Base-by-base conservation (phyloP, 1,140 invertebrate genomes). In the Macrotrachela quadricornifera region DNA sequence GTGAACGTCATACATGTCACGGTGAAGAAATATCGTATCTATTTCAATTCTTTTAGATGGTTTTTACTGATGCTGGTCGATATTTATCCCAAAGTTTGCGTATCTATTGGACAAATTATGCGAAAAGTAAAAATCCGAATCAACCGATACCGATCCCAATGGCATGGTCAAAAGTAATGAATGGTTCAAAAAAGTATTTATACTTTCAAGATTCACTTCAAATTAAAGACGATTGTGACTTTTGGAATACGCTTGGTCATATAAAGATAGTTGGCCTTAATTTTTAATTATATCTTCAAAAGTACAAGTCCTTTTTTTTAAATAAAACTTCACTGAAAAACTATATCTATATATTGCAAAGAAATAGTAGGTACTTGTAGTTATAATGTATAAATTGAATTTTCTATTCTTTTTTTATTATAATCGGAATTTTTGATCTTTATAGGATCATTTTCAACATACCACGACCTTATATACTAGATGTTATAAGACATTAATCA, bases 21-120 rank as follows among this genome's bases (percentile, higher is more conserved):
- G 52, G 52, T 13, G 37, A 15, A n/a, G 52, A 54, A 21, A 48
- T 54, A 21, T 46, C 52, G 9, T 54, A 54, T 38, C 42, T 43
- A 10, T 54, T 54, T 16, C 43, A 53, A 30, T 41, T 40, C 0
- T 14, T 36, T 1, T 18, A 53, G 12, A 17, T 14, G 11, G 30
- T 38, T 18, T 53, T 53, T 42, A 53, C 51, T 14, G 21, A 14
- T 21, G 46, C 46, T 48, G 63, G 64, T 42, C 16, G 50, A 13
- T 17, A 40, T 14, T 45, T 66, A 3, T 59, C 61, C 16, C 46
- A 55, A 15, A 44, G 49, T 10, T 49, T 64, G 50, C 56, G 62
- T 10, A 50, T 15, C 4, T 65, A 63, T 51, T 66, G 60, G 60
- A 57, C 60, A 30, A 66, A 66, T 50, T 66, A 64, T 59, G 64